Base-by-base conservation (phyloP, 2,113 vertebrate species). In the Esox niger region DNA sequence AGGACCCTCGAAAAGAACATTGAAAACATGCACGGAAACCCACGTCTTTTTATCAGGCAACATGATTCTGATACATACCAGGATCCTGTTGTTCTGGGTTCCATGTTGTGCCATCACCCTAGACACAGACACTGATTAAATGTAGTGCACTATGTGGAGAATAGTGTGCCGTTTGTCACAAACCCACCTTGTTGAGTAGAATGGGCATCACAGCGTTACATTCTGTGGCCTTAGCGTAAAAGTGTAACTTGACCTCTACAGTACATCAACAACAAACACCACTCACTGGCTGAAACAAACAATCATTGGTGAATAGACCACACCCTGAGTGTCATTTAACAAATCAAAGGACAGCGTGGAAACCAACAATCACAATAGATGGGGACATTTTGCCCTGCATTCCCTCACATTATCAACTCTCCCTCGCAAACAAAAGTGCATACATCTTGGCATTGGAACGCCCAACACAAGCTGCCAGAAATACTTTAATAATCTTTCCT, bases 271-370 rank as follows among this genome's bases (percentile, higher is more conserved):
- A 11, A 55, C 7, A 43, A 23, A 27, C 25, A 33, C 65, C 15
- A 20, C 33, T 57, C 31, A 58, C 54, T 57, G 52, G 30, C 49
- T 32, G 30, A 30, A 31, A 66, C 49, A n/a, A 32, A 55, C 23
- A 32, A 25, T 55, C 26, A 49, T 31, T 31, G 15, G 17, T 29
- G 27, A 52, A 59, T n/a, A 29, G n/a, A 30, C 57, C 57, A 59
- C 57, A 27, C 57, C 57, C 57, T 4, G 26, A n/a, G 26, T 29
- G 31, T 7, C 29, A 25, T 55, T 23, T 23, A 23, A 55, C 52
- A 10, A 59, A 59, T 59, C 29, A 52, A 17, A 5, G 8, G 20
- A 15, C 13, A 43, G 38, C 3, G 38, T 43, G 13, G 38, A 43
- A 43, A 5, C 35, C 32, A 33, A 33, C 32, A 6, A 33, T 4